These are phyloP conservation scores for Rhodeus uyekii DNA, from an alignment of 2,797 vertebrate species.

Conservation along the genomic window DNA sequence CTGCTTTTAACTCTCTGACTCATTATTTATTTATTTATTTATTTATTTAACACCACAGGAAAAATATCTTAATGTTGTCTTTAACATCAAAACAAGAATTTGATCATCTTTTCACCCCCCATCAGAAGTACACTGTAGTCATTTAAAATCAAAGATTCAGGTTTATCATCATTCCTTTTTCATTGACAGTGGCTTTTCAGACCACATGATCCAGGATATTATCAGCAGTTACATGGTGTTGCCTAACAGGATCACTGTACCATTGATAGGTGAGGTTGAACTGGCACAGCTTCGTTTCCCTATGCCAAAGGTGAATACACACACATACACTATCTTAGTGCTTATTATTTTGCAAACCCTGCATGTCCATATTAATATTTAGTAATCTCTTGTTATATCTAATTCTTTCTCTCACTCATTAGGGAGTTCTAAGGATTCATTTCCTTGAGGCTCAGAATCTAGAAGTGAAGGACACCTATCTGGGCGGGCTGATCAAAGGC, in stretches of 20 bases:
- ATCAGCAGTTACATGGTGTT: constrained; percentile 95
- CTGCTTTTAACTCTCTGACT: neutral
- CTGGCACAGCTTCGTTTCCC: constrained; percentile 91
- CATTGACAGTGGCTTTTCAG: constrained; percentile 85
- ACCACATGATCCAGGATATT: constrained; percentile 92
- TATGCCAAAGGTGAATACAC: constrained; percentile 88
- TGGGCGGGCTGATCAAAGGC: constrained; percentile 94
- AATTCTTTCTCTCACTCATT: constrained; percentile 19
- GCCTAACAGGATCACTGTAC: constrained; percentile 94
- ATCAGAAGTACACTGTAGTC: neutral
- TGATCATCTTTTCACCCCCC: neutral
- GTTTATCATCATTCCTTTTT: neutral
- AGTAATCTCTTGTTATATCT: neutral
- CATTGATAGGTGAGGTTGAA: constrained; percentile 90
- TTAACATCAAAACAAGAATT: neutral
- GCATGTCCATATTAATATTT: neutral
- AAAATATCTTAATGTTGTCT: neutral
- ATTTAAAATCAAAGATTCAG: neutral
- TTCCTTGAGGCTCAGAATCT: constrained; percentile 96
- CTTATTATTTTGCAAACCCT: neutral
- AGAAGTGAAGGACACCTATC: constrained; percentile 91
- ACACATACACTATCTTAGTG: neutral
- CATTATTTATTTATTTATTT: neutral
- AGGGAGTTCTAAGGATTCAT: constrained; percentile 95
- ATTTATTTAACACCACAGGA: neutral